These are phyloP conservation scores for Epinephelus coioides DNA, from an alignment of 2,797 vertebrate genomes.

Conservation along the genomic window DNA sequence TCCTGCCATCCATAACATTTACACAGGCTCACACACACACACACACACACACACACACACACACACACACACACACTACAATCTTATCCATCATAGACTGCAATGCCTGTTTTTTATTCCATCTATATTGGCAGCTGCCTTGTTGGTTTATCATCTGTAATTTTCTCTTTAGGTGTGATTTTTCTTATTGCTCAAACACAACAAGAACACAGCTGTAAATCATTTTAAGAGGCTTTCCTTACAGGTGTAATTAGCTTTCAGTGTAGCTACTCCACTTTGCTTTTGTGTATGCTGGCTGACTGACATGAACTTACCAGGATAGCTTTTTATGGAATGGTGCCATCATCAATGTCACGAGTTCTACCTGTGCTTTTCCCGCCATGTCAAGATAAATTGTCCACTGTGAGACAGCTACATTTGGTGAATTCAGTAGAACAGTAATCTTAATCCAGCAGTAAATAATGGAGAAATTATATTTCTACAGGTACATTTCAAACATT, in stretches of 20 bases:
- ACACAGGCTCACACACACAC: neutral
- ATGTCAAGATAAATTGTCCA: neutral
- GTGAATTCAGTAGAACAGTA: neutral
- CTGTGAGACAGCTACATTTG: neutral
- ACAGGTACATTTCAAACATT: neutral
- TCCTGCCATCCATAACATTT: neutral
- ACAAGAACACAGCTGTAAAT: slow-evolving; percentile 23
- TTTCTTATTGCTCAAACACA: slow-evolving; percentile 8
- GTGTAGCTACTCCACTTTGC: neutral
- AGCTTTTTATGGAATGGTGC: neutral
- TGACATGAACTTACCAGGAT: neutral
- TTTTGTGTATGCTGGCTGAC: neutral
- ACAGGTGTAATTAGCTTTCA: slow-evolving; percentile 12
- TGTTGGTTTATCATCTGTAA: slow-evolving; percentile 8
- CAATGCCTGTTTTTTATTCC: neutral
- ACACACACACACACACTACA: slow-evolving; percentile 11
- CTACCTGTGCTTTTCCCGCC: neutral
- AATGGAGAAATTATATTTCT: neutral
- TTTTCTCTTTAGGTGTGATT: slow-evolving; percentile 3
- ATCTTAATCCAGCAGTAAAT: neutral
- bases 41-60: slow-evolving; percentile 4
- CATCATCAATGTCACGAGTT: neutral
- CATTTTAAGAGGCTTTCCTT: slow-evolving; percentile 11
- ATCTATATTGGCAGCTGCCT: neutral
- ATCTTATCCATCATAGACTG: too few species aligned